Percentiles rank a stretch among this genome's conserved stretches.
Evolutionary conservation across 2,113 vertebrate genomes (phyloP).

Genomic region (Capreolus pygargus): DNA sequence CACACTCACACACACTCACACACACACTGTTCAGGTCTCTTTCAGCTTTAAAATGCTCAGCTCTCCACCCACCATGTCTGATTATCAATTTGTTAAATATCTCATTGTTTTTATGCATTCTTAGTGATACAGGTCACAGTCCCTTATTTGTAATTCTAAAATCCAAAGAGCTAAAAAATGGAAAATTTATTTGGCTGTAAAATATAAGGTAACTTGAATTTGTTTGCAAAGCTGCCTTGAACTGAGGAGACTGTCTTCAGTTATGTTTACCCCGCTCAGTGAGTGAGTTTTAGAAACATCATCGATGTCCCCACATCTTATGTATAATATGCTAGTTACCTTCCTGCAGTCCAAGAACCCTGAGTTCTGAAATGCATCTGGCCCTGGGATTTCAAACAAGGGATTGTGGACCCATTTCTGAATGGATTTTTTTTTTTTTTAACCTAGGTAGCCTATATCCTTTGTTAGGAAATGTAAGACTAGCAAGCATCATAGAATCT

Average conservation of each 20-base stretch:
- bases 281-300: background rate
- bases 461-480: background rate
- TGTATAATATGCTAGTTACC: background rate
- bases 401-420: background rate
- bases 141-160: background rate
- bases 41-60: background rate
- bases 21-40: background rate
- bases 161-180: background rate
- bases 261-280: background rate
- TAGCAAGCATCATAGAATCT: background rate
- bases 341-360: background rate
- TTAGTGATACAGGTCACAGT: background rate
- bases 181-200: too few relatives aligned
- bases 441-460: background rate
- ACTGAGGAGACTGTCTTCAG: fast-evolving
- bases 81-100: background rate
- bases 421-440: background rate
- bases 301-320: fast-evolving
- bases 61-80: background rate
- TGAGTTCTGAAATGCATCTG: background rate
- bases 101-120: background rate
- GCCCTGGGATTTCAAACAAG: background rate
- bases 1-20: background rate
- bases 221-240: background rate
- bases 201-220: background rate